A percentile compares a stretch with the other conserved stretches of the same genome.
Evolutionary conservation across 2,113 vertebrate genomes (phyloP).

Genomic region (Otus sunia): DNA sequence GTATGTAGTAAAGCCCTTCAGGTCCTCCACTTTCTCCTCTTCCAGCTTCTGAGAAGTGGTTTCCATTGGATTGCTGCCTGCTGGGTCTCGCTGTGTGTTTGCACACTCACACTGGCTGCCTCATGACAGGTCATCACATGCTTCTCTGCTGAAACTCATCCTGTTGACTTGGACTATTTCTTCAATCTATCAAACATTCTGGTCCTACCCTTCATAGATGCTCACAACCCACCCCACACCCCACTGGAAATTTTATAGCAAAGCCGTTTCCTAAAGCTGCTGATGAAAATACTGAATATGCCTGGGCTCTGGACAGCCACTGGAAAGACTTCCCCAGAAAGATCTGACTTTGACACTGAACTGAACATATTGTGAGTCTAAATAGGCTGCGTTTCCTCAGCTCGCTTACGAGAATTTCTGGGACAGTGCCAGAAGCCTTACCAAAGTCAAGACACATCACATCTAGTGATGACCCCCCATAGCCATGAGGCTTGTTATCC

Average conservation of each 20-base stretch:
- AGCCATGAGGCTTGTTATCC: background rate
- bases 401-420: background rate
- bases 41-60: background rate
- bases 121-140: background rate
- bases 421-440: slow-evolving; percentile 32
- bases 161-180: background rate
- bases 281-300: background rate
- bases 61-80: background rate
- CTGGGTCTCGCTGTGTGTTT: background rate
- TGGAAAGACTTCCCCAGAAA: background rate
- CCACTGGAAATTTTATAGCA: background rate
- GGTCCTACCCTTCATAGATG: background rate
- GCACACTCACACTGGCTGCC: background rate
- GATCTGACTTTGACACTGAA: background rate
- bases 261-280: background rate
- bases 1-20: background rate
- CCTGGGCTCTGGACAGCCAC: background rate
- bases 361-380: background rate
- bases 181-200: background rate
- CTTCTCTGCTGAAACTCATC: background rate
- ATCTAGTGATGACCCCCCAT: background rate
- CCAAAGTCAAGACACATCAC: slow-evolving; percentile 40
- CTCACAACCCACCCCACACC: background rate
- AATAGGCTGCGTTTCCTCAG: background rate
- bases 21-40: background rate